phyloP scores from a whole-genome alignment of 64 coral and sea anemone genomes.

The Porites lutea region DNA sequence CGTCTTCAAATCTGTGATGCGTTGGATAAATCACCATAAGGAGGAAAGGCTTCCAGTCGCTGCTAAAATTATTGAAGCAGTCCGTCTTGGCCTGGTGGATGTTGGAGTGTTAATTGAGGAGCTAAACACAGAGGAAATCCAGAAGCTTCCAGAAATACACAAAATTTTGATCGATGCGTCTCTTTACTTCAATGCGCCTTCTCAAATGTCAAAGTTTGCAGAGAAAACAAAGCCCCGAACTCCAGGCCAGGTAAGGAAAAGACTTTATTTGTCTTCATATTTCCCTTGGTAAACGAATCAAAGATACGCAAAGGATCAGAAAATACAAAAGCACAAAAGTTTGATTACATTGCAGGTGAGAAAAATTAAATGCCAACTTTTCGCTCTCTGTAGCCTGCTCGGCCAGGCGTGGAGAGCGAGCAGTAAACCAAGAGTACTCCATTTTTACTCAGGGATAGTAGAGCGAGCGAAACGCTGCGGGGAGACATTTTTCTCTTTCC shows the following conservation, averaged over 20 bases:
- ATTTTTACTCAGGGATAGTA: too few relatives aligned
- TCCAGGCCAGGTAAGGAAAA: neutral
- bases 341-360: too few relatives aligned
- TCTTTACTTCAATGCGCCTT: slow-evolving; percentile 13
- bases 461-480: too few relatives aligned
- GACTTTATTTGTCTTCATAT: too few relatives aligned
- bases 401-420: too few relatives aligned
- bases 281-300: too few relatives aligned
- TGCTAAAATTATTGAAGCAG: neutral
- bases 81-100: slow-evolving; percentile 11
- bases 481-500: too few relatives aligned
- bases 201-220: slow-evolving; percentile 9
- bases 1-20: slow-evolving; percentile 26
- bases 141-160: neutral
- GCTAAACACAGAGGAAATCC: neutral
- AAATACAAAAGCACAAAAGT: too few relatives aligned
- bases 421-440: too few relatives aligned
- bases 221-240: slow-evolving; percentile 14
- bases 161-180: slow-evolving; percentile 22
- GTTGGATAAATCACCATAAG: neutral
- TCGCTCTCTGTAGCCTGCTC: too few relatives aligned
- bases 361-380: too few relatives aligned
- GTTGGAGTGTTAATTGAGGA: neutral
- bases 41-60: neutral
- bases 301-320: too few relatives aligned